These are phyloP conservation scores for Orchesellides sinensis DNA, from an alignment of 2,888 invertebrate genomes.

Conservation along the genomic window DNA sequence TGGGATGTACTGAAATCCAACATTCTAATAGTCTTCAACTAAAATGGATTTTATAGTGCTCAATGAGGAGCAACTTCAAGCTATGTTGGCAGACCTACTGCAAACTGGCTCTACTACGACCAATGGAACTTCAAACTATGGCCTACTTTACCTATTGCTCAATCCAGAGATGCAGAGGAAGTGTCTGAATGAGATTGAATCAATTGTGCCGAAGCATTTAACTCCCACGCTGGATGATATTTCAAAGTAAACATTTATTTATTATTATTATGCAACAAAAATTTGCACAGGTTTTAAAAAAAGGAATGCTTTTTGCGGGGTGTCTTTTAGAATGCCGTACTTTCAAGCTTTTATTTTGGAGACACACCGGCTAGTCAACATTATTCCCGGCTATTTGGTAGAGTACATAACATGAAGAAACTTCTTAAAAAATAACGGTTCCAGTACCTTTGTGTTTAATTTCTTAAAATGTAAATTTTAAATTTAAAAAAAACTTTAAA, in stretches of 20 bases:
- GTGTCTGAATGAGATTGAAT: slow-evolving; percentile 23
- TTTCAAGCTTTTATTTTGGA: slow-evolving; percentile 57
- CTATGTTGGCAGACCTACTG: slow-evolving; percentile 47
- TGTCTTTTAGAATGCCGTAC: slow-evolving; percentile 47
- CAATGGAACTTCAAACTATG: slow-evolving; percentile 51
- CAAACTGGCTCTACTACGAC: slow-evolving; percentile 40
- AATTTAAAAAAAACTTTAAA: no score
- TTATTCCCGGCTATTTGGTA: no score
- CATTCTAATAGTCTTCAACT: no score
- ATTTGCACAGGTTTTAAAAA: background rate
- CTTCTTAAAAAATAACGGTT: no score
- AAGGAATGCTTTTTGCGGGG: background rate
- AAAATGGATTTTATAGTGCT: no score
- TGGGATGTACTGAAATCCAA: no score
- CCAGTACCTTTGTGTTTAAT: no score
- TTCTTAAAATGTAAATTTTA: no score
- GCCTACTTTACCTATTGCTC: slow-evolving; percentile 19
- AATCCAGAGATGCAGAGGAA: slow-evolving; percentile 27
- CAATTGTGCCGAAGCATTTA: slow-evolving; percentile 12
- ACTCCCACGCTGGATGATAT: slow-evolving; percentile 38
- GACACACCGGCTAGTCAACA: slow-evolving; percentile 43
- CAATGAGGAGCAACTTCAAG: slow-evolving; percentile 43
- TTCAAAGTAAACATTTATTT: no score
- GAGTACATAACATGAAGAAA: no score
- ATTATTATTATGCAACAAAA: background rate